Evolutionary conservation across 2,113 vertebrate species (phyloP).

Genomic region (Paramisgurnus dabryanus): DNA sequence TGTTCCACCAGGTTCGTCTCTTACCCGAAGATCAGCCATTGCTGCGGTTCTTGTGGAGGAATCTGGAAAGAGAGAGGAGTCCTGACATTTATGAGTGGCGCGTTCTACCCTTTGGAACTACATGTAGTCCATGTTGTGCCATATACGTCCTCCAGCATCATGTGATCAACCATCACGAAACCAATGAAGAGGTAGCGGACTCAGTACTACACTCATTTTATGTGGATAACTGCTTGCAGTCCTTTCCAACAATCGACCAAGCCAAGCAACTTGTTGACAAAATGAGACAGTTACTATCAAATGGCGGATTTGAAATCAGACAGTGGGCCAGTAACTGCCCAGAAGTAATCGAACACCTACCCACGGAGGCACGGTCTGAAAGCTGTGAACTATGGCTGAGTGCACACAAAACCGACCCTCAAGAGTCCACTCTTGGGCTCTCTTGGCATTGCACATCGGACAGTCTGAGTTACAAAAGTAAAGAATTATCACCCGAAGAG

Average conservation of each 20-base stretch:
- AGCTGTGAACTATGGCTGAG: no score
- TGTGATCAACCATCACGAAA: background rate
- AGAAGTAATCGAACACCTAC: no score
- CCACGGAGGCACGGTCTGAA: no score
- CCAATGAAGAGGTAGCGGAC: background rate
- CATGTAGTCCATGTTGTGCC: conserved; percentile 37
- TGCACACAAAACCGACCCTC: no score
- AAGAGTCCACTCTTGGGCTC: no score
- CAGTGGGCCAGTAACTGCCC: background rate
- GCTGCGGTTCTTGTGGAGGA: no score
- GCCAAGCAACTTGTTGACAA: conserved; percentile 16
- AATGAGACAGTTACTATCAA: background rate
- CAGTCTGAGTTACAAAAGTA: no score
- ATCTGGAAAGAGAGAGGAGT: background rate
- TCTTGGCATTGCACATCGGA: no score
- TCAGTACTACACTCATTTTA: conserved; percentile 19
- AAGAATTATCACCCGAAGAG: no score
- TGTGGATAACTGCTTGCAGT: conserved; percentile 46
- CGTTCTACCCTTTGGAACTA: conserved; percentile 28
- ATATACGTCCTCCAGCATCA: conserved; percentile 29
- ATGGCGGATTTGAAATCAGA: conserved; percentile 29
- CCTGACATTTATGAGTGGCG: conserved; percentile 32
- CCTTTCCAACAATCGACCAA: background rate
- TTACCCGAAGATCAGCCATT: no score
- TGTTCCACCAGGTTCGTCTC: no score